Conservation (phyloP, 2,797 vertebrate genomes). For the Leptodactylus fallax region DNA sequence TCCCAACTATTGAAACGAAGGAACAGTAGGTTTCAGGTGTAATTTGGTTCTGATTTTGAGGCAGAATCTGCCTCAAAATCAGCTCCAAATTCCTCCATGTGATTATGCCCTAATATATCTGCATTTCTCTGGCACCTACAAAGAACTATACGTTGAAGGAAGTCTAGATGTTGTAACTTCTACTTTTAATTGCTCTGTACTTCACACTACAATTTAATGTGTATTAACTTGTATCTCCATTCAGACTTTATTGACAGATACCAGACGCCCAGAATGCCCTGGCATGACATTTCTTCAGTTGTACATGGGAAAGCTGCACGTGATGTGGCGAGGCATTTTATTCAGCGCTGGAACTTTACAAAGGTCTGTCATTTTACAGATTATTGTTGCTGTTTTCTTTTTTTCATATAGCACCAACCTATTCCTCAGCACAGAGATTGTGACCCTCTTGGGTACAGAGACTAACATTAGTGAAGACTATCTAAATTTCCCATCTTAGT, state of each 20-base stretch:
- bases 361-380: conserved; percentile 78
- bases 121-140: too few species aligned
- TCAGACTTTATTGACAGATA: conserved; percentile 95
- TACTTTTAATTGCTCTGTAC: neutral
- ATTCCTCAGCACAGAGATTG: neutral
- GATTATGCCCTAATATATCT: too few species aligned
- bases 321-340: conserved; percentile 93
- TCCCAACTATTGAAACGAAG: too few species aligned
- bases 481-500: too few species aligned
- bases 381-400: neutral
- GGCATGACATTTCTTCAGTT: conserved; percentile 93
- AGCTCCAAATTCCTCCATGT: too few species aligned
- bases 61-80: too few species aligned
- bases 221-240: conserved; percentile 15
- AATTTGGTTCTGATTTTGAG: too few species aligned
- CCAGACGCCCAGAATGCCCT: conserved; percentile 93
- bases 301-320: conserved; percentile 92
- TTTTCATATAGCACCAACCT: neutral
- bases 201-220: neutral
- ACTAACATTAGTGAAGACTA: too few species aligned
- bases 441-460: too few species aligned
- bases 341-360: conserved; percentile 98
- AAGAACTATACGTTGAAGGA: too few species aligned
- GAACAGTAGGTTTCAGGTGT: too few species aligned
- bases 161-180: neutral